A percentile compares a stretch with the other conserved stretches of the same genome.
Evolutionary conservation across 2,797 vertebrate genomes (phyloP).

Genomic region (Gorsachius magnificus): DNA sequence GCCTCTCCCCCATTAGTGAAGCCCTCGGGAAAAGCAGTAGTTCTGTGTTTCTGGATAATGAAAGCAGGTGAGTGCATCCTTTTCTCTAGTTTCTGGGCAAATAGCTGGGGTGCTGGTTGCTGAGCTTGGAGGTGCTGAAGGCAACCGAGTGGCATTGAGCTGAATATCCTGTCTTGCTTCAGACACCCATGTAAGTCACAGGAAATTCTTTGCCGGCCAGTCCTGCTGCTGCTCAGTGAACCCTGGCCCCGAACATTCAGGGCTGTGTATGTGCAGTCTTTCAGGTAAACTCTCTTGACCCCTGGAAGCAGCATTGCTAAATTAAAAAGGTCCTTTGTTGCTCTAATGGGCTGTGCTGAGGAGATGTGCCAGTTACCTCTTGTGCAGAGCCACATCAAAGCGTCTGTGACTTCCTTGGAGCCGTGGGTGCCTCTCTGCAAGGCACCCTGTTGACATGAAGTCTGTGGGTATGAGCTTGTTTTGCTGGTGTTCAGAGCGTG

Average conservation of each 20-base stretch:
- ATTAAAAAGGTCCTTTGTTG: not conserved
- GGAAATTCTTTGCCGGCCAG: not conserved
- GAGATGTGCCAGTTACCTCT: not conserved
- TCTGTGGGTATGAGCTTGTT: not conserved
- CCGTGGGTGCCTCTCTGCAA: not conserved
- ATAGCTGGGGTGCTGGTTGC: not conserved
- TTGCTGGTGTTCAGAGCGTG: not conserved
- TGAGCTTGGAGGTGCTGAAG: not conserved
- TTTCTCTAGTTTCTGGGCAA: not conserved
- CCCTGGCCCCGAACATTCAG: not conserved
- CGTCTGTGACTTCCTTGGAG: not conserved
- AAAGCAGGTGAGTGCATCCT: slow-evolving; percentile 81
- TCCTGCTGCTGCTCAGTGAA: not conserved
- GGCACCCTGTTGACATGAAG: not conserved
- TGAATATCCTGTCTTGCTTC: not conserved
- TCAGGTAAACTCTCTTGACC: not conserved
- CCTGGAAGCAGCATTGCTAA: not conserved
- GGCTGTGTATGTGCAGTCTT: not conserved
- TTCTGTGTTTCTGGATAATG: slow-evolving; percentile 91
- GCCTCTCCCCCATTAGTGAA: slow-evolving; percentile 92
- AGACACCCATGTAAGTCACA: not conserved
- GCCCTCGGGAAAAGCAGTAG: slow-evolving; percentile 89
- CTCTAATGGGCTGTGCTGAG: not conserved
- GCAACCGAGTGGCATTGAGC: not conserved
- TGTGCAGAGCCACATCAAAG: slow-evolving; percentile 24